Evolutionary conservation across 2,113 vertebrate species (phyloP).

Genomic region (Natator depressus): DNA sequence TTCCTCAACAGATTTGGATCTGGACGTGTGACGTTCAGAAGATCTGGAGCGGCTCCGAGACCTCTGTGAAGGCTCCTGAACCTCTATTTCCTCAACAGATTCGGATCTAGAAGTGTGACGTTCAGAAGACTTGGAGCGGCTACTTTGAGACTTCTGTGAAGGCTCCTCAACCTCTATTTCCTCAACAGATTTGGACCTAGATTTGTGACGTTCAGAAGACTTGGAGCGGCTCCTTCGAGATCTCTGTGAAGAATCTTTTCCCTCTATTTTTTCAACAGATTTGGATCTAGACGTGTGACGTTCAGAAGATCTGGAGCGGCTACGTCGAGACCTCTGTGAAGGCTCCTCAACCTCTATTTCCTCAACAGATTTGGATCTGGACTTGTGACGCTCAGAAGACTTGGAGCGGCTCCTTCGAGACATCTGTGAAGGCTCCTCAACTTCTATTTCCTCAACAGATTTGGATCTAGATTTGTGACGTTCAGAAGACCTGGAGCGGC

Average conservation of each 20-base stretch:
- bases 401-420: neutral
- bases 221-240: neutral
- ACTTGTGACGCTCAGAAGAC: constrained; percentile 40
- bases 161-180: constrained; percentile 41
- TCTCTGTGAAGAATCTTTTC: constrained; percentile 55
- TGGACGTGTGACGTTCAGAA: too few species aligned
- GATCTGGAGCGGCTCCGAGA: too few species aligned
- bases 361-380: constrained; percentile 63
- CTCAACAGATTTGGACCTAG: constrained; percentile 84
- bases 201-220: constrained; percentile 77
- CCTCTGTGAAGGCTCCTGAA: too few species aligned
- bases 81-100: too few species aligned
- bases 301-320: constrained; percentile 77
- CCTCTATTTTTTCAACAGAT: neutral
- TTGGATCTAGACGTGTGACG: constrained; percentile 67
- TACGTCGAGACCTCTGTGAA: constrained; percentile 68
- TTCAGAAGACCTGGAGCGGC: constrained; percentile 42
- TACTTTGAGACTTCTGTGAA: too few species aligned
- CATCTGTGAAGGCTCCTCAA: constrained; percentile 2
- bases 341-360: constrained; percentile 65
- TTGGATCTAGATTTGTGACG: constrained; percentile 4
- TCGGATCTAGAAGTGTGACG: accelerated
- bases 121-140: too few species aligned
- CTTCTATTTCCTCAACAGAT: constrained; percentile 46
- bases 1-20: too few species aligned